Conservation (phyloP, 2,888 invertebrate species). For the Salticus scenicus region DNA sequence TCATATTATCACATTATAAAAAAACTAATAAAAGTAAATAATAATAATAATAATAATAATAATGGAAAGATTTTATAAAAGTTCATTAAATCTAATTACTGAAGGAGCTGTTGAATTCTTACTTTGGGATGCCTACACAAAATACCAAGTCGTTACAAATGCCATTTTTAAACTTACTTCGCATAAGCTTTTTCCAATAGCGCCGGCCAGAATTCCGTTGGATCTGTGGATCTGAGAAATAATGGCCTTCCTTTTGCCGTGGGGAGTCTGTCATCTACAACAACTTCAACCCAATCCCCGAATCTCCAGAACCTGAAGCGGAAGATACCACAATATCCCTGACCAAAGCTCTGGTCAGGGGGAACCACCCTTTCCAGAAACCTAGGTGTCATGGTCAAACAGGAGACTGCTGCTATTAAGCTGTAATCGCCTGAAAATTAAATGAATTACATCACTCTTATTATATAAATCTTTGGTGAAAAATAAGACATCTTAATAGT, state of each 20-base stretch:
- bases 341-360: conserved; percentile 81
- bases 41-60: too few relatives aligned
- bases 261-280: conserved; percentile 86
- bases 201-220: conserved; percentile 85
- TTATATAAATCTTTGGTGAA: too few relatives aligned
- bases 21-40: too few relatives aligned
- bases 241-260: conserved; percentile 82
- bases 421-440: conserved; percentile 77
- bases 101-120: too few relatives aligned
- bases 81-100: too few relatives aligned
- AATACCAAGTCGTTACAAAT: too few relatives aligned
- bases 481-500: too few relatives aligned
- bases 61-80: too few relatives aligned
- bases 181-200: conserved; percentile 88
- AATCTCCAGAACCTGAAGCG: conserved; percentile 88
- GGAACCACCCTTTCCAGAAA: conserved; percentile 83
- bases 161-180: conserved; percentile 83
- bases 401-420: conserved; percentile 82
- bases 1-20: too few relatives aligned
- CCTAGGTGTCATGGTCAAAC: conserved; percentile 82
- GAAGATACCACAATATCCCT: conserved; percentile 82
- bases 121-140: too few relatives aligned
- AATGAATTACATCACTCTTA: background rate
- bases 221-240: conserved; percentile 80
- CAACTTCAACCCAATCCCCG: conserved; percentile 85